Percentiles rank a stretch among this genome's conserved stretches.
Conservation (phyloP, 2,113 vertebrate genomes). For the Ptychochromis oligacanthus region DNA sequence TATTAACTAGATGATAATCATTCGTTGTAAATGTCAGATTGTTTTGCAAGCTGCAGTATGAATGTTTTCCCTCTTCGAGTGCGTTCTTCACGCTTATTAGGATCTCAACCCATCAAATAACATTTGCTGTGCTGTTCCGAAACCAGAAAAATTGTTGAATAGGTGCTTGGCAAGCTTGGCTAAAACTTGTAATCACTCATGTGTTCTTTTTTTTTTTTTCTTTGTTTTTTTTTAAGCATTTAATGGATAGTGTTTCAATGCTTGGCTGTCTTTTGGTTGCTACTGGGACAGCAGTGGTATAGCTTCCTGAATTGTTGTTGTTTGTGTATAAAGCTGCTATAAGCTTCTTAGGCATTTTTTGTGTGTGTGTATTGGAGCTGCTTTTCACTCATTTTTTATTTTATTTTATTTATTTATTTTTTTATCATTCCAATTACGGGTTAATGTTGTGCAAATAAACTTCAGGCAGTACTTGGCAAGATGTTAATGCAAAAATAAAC, state of each 20-base stretch:
- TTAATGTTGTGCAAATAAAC: constrained; percentile 31
- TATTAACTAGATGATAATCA: constrained; percentile 23
- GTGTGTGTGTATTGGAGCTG: neutral
- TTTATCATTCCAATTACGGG: constrained; percentile 1
- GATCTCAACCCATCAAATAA: constrained; percentile 1
- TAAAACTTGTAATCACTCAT: neutral
- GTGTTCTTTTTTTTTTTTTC: no score
- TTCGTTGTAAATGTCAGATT: constrained; percentile 51
- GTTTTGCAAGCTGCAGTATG: constrained; percentile 30
- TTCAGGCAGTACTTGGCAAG: constrained; percentile 3
- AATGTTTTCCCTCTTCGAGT: constrained; percentile 9
- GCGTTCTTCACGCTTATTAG: constrained; percentile 24
- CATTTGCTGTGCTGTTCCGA: neutral
- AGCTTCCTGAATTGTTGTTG: neutral
- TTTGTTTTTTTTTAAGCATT: no score
- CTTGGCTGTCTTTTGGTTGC: neutral
- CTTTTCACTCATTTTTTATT: neutral
- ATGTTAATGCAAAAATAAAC: constrained; percentile 22
- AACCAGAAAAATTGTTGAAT: constrained; percentile 2
- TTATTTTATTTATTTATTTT: neutral
- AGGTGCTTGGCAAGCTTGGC: neutral
- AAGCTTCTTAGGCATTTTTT: constrained; percentile 21
- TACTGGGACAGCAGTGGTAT: neutral
- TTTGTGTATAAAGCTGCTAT: constrained; percentile 22
- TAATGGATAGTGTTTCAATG: neutral